Conservation (phyloP, 2,888 invertebrate genomes). For the Watsonalla binaria region DNA sequence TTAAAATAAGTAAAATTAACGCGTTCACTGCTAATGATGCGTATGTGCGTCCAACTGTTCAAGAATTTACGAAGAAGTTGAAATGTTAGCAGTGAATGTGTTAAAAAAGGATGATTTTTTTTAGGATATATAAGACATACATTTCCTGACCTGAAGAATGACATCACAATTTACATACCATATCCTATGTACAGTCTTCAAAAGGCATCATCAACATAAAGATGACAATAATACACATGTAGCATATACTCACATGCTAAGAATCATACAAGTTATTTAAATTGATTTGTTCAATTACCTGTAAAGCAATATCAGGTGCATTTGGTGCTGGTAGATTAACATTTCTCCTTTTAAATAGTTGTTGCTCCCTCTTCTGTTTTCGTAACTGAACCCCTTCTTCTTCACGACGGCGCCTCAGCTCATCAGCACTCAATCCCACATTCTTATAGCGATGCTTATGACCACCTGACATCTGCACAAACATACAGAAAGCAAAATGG, state of each 20-base stretch:
- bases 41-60: no score
- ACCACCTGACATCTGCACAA: constrained; percentile 86
- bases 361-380: constrained; percentile 97
- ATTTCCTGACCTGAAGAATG: no score
- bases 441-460: constrained; percentile 97
- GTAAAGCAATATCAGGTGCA: constrained; percentile 55
- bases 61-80: no score
- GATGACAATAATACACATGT: no score
- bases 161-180: no score
- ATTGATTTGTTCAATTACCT: constrained; percentile 36
- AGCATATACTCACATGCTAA: background rate
- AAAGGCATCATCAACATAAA: no score
- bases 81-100: no score
- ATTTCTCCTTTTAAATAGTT: constrained; percentile 94
- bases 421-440: constrained; percentile 93
- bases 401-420: constrained; percentile 93
- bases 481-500: constrained; percentile 11
- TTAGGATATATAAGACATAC: no score
- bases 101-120: no score
- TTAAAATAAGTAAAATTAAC: no score
- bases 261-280: background rate
- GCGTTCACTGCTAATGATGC: no score
- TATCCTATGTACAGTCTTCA: no score
- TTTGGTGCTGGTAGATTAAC: constrained; percentile 77
- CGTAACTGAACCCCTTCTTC: constrained; percentile 97